Percentiles rank a stretch among this genome's conserved stretches.
Conservation (phyloP, 2,888 invertebrate species). For the Prostheceraeus crozeri region DNA sequence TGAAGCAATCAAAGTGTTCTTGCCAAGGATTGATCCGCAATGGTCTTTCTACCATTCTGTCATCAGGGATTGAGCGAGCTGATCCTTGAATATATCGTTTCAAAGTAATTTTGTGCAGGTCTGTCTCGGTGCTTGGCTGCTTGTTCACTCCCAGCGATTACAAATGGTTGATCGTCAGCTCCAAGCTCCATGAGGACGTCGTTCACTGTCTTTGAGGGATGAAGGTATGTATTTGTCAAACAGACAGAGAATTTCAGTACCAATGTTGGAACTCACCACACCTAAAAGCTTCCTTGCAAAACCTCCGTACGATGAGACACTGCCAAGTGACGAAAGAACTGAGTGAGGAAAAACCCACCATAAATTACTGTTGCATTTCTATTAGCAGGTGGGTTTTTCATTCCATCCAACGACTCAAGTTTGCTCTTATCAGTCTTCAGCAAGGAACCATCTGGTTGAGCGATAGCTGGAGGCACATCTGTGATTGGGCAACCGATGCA, state of each 20-base stretch:
- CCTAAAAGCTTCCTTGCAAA: no score
- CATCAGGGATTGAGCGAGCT: slow-evolving; percentile 30
- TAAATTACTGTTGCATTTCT: slow-evolving; percentile 36
- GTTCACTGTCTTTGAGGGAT: no score
- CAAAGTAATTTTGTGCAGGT: slow-evolving; percentile 23
- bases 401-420: neutral
- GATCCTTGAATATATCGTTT: slow-evolving; percentile 35
- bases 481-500: slow-evolving; percentile 21
- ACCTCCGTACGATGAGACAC: no score
- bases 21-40: slow-evolving; percentile 27
- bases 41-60: slow-evolving; percentile 34
- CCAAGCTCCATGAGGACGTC: slow-evolving; percentile 23
- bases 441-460: slow-evolving; percentile 33
- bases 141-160: slow-evolving; percentile 36
- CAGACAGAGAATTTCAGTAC: slow-evolving; percentile 33
- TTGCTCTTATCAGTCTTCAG: slow-evolving; percentile 37
- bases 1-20: slow-evolving; percentile 30
- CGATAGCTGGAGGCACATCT: slow-evolving; percentile 8
- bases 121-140: slow-evolving; percentile 10
- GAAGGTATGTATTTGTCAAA: slow-evolving; percentile 33
- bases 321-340: no score
- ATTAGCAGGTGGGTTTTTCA: no score
- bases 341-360: slow-evolving; percentile 36
- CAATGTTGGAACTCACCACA: no score
- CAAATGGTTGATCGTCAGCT: slow-evolving; percentile 20